phyloP scores from a whole-genome alignment of 2,888 invertebrate species.

The Nymphalis urticae region DNA sequence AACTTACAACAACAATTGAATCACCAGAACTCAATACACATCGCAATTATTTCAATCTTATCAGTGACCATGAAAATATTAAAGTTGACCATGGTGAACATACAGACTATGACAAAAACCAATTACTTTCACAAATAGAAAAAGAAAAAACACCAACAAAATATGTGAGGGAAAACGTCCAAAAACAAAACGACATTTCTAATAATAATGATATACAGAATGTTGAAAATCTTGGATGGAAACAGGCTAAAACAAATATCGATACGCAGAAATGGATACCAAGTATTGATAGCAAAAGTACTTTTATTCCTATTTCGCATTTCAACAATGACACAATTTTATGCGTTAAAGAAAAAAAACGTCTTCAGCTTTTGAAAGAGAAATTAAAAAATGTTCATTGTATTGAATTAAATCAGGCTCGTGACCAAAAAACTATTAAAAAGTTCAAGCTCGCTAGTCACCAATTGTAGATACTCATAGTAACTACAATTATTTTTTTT shows the following conservation, averaged over 20 bases:
- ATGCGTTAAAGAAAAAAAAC: slow-evolving; percentile 32
- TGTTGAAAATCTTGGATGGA: slow-evolving; percentile 53
- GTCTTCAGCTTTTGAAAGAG: slow-evolving; percentile 39
- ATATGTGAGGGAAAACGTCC: slow-evolving; percentile 52
- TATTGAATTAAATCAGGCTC: slow-evolving; percentile 49
- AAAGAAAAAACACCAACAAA: slow-evolving; percentile 52
- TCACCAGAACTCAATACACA: slow-evolving; percentile 23
- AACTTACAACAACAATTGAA: slow-evolving; percentile 49
- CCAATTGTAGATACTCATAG: slow-evolving; percentile 38
- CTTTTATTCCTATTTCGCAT: background rate
- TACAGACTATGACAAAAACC: slow-evolving; percentile 38
- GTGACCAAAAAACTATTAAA: slow-evolving; percentile 63
- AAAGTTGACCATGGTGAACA: slow-evolving; percentile 39
- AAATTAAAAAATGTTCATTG: slow-evolving; percentile 51
- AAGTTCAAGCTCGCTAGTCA: slow-evolving; percentile 73
- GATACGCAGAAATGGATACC: slow-evolving; percentile 51
- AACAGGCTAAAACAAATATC: slow-evolving; percentile 54
- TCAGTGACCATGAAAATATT: slow-evolving; percentile 33
- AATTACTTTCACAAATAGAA: slow-evolving; percentile 42
- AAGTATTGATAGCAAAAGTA: slow-evolving; percentile 39
- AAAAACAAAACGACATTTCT: slow-evolving; percentile 51
- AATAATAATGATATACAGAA: slow-evolving; percentile 49
- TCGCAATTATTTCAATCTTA: slow-evolving; percentile 34
- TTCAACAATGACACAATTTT: slow-evolving; percentile 19
- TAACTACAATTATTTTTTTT: slow-evolving; percentile 23